Conservation (phyloP, 2,888 invertebrate genomes). For the Epirrhoe alternata region DNA sequence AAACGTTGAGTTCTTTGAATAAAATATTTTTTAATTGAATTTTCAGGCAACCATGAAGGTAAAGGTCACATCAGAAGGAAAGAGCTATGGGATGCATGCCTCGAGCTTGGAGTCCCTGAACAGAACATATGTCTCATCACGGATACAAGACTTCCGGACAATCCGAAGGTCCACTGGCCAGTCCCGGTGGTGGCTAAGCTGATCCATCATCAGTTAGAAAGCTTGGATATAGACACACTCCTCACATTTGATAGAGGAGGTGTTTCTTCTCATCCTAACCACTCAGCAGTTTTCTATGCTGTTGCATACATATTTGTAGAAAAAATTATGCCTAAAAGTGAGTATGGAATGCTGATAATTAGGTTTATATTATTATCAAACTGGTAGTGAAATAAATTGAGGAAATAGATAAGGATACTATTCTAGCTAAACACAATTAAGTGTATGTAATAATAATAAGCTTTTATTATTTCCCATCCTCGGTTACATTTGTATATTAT, state of each 20-base stretch:
- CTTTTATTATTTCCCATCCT: too few species aligned
- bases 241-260: constrained; percentile 98
- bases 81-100: constrained; percentile 94
- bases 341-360: constrained; percentile 53
- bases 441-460: too few species aligned
- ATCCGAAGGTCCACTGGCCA: constrained; percentile 91
- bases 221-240: constrained; percentile 91
- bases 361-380: background rate
- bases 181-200: constrained; percentile 75
- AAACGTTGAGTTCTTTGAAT: constrained; percentile 2
- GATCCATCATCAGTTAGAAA: constrained; percentile 86
- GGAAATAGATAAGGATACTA: background rate
- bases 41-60: constrained; percentile 88
- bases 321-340: constrained; percentile 89
- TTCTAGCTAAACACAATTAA: too few species aligned
- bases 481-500: too few species aligned
- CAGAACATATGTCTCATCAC: constrained; percentile 90
- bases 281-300: constrained; percentile 93
- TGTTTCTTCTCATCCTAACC: constrained; percentile 96
- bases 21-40: background rate
- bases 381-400: constrained; percentile 1
- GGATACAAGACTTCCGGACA: constrained; percentile 91
- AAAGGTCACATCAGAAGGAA: constrained; percentile 87
- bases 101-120: constrained; percentile 90
- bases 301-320: constrained; percentile 91